Conservation (phyloP, 2,888 invertebrate genomes). For the Suillia variegata region DNA sequence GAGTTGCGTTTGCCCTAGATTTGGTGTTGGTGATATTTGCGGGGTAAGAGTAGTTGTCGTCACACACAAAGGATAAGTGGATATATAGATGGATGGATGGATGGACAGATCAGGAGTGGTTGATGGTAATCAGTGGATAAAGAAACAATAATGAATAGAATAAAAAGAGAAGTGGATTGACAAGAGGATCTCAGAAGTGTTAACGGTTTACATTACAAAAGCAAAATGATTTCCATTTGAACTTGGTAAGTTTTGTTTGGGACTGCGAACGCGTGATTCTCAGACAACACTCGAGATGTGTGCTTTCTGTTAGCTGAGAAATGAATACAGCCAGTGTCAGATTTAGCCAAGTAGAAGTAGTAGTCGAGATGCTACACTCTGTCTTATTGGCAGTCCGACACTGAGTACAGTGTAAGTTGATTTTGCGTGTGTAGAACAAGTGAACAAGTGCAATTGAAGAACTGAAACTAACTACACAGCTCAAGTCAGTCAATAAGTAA, state of each 20-base stretch:
- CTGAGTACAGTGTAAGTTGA: not conserved
- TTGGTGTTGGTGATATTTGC: too few species aligned
- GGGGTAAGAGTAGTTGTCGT: not conserved
- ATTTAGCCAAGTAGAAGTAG: too few species aligned
- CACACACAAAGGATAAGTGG: not conserved
- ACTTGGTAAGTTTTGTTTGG: not conserved
- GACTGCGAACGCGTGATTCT: conserved; percentile 25
- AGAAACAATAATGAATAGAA: conserved; percentile 9
- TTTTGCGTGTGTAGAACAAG: not conserved
- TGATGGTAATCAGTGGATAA: too few species aligned
- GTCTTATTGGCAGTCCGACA: not conserved
- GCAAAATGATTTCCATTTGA: not conserved
- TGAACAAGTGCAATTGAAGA: not conserved
- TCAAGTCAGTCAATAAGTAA: too few species aligned
- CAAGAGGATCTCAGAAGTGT: not conserved
- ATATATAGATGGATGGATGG: too few species aligned
- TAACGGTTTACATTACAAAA: not conserved
- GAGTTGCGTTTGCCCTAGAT: conserved; percentile 46
- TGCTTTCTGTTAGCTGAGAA: not conserved
- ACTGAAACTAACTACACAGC: not conserved
- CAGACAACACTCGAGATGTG: conserved; percentile 28
- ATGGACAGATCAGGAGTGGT: not conserved
- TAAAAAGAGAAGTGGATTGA: conserved; percentile 1
- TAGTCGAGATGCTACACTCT: too few species aligned
- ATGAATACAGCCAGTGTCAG: not conserved